phyloP scores from a whole-genome alignment of 2,797 vertebrate species.

The Chelidonichthys spinosus region DNA sequence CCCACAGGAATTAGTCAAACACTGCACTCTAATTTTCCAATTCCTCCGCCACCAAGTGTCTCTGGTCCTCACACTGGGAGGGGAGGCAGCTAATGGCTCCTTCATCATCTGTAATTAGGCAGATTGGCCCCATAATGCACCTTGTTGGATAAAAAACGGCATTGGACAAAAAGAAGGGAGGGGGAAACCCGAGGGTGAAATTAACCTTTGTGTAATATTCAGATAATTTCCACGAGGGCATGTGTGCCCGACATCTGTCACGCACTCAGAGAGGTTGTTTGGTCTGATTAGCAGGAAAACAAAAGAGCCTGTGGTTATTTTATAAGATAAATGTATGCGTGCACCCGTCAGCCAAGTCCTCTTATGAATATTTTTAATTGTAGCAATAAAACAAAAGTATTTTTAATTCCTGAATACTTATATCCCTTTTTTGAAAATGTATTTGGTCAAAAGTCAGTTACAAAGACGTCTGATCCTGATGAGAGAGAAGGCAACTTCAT shows the following conservation, averaged over 20 bases:
- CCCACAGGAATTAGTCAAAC: conserved; percentile 43
- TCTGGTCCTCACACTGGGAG: conserved; percentile 17
- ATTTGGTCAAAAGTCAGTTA: neutral
- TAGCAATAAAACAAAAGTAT: conserved; percentile 1
- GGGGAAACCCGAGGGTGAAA: conserved; percentile 49
- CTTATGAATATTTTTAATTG: neutral
- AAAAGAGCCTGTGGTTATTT: neutral
- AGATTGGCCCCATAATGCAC: conserved; percentile 80
- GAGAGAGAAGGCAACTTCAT: too few species aligned
- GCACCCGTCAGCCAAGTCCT: too few species aligned
- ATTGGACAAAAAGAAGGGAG: neutral
- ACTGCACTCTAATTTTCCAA: conserved; percentile 25
- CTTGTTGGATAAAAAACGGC: conserved; percentile 80
- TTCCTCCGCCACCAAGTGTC: conserved; percentile 41
- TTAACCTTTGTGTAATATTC: conserved; percentile 73
- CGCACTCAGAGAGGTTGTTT: conserved; percentile 7
- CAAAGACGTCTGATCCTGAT: too few species aligned
- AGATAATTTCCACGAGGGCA: conserved; percentile 49
- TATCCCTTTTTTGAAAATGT: too few species aligned
- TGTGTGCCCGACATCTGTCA: conserved; percentile 48
- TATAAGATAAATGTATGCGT: neutral
- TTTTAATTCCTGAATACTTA: too few species aligned
- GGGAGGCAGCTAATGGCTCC: conserved; percentile 72
- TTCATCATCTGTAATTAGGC: conserved; percentile 84
- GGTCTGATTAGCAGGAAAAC: conserved; percentile 24